phyloP scores from a whole-genome alignment of 2,888 invertebrate species.

The Himalopsyche tibetana region DNA sequence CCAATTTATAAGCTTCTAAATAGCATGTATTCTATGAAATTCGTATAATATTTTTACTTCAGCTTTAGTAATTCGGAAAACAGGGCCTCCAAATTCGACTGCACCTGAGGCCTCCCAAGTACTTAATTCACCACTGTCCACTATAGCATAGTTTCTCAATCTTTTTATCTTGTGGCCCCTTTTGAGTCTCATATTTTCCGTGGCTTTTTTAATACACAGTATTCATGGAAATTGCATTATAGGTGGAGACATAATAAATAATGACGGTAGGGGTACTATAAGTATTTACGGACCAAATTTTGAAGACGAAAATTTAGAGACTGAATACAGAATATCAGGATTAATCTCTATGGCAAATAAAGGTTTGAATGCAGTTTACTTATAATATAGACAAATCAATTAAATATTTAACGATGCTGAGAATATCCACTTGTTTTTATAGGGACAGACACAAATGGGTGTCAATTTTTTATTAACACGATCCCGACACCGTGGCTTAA shows the following conservation, averaged over 20 bases:
- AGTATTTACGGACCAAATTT: constrained; percentile 92
- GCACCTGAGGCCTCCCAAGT: no score
- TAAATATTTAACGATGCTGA: background rate
- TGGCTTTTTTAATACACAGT: background rate
- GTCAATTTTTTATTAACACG: constrained; percentile 96
- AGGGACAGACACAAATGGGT: constrained; percentile 94
- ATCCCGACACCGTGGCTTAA: constrained; percentile 92
- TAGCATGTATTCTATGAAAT: no score
- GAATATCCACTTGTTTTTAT: constrained; percentile 62
- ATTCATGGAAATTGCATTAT: constrained; percentile 45
- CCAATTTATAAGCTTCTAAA: no score
- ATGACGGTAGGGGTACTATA: constrained; percentile 89
- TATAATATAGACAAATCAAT: background rate
- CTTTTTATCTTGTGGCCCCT: no score
- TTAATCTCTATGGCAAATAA: constrained; percentile 95
- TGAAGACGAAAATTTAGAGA: constrained; percentile 89
- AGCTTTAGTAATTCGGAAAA: no score
- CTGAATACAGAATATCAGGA: constrained; percentile 88
- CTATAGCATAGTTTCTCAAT: no score
- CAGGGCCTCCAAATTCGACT: no score
- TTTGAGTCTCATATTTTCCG: no score
- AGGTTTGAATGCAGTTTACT: constrained; percentile 70
- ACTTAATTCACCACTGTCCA: no score
- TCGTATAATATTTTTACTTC: no score
- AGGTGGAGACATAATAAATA: constrained; percentile 90